Evolutionary conservation across 2,888 invertebrate genomes (phyloP), one percentile per base, ranked within the genome.

Genomic region (Dione juno): DNA sequence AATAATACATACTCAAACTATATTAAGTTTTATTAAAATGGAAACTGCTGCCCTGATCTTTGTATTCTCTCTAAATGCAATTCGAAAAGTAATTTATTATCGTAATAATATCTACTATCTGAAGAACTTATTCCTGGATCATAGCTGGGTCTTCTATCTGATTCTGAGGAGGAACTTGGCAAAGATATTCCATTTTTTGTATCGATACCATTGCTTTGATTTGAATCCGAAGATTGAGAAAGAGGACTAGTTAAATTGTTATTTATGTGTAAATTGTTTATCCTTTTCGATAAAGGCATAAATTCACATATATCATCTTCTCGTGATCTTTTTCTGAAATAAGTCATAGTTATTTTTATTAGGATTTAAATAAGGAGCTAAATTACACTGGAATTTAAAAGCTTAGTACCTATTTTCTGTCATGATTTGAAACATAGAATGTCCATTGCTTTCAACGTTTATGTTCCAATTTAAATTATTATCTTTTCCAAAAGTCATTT

Each of bases 251-350:
- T 79, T 45, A 92, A 82, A 75, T 86, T 94, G 84, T 94, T 94
- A 83, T 96, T 96, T 79, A 97, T 95, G 82, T 97, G 97, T 66
- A 98, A 94, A 91, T 97, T 97, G 86, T 98, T 98, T 79, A 98
- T 98, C 82, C 98, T 94, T 87, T 98, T 98, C 14, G 97, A 97
- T 66, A 98, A 89, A 67, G 98, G 98, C 94, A 97, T 96, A 80
- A 97, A 97, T 82, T 97, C 97, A 80, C 94, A 94, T 48, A 94
- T 94, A 77, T 97, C 97, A 81, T 97, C 96, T 82, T 95, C 95
- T 72, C 97, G 94, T 64, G 95, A 94, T 77, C 97, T 94, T 94
- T 97, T 97, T 83, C 97, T 97, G 85, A 70, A 93, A 92, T 68
- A 19, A 50, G 16, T 14, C 16, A 19, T 40, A 21, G 8, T 37